These are phyloP conservation scores for Notodonta ziczac DNA, from an alignment of 2,888 invertebrate species.

Conservation along the genomic window DNA sequence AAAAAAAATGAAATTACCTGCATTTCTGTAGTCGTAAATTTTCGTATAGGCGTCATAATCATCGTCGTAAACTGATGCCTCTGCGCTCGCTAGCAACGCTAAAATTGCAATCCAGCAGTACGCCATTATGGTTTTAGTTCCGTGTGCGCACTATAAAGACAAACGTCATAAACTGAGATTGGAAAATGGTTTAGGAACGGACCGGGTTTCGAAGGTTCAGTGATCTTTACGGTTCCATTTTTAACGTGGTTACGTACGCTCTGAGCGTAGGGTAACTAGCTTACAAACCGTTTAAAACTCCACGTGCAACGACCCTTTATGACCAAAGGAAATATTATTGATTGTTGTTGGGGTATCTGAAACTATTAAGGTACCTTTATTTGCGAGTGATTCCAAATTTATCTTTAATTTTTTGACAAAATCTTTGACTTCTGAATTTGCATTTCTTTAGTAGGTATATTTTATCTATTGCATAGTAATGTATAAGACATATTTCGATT, in stretches of 20 bases:
- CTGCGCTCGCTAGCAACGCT: conserved; percentile 51
- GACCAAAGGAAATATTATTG: background rate
- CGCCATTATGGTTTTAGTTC: conserved; percentile 53
- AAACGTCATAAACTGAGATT: conserved; percentile 11
- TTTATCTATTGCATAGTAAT: too few relatives aligned
- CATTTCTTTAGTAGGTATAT: too few relatives aligned
- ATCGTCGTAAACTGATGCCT: conserved; percentile 73
- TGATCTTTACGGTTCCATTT: conserved; percentile 51
- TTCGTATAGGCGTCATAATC: conserved; percentile 78
- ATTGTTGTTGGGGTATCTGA: background rate
- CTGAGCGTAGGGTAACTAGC: conserved; percentile 23
- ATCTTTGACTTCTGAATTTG: too few relatives aligned
- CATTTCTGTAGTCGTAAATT: conserved; percentile 67
- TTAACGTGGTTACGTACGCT: conserved; percentile 25
- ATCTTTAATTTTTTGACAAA: too few relatives aligned
- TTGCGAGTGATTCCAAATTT: too few relatives aligned
- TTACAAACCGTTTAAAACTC: conserved; percentile 24
- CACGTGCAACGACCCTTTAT: conserved; percentile 19
- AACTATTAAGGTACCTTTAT: too few relatives aligned
- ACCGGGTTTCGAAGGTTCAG: conserved; percentile 12
- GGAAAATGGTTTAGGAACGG: conserved; percentile 9
- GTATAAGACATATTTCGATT: too few relatives aligned
- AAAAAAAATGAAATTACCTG: conserved; percentile 59
- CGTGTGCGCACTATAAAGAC: conserved; percentile 17
- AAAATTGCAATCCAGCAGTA: conserved; percentile 56